Conservation (phyloP, 2,113 vertebrate species). For the Neopipo cinnamomea region DNA sequence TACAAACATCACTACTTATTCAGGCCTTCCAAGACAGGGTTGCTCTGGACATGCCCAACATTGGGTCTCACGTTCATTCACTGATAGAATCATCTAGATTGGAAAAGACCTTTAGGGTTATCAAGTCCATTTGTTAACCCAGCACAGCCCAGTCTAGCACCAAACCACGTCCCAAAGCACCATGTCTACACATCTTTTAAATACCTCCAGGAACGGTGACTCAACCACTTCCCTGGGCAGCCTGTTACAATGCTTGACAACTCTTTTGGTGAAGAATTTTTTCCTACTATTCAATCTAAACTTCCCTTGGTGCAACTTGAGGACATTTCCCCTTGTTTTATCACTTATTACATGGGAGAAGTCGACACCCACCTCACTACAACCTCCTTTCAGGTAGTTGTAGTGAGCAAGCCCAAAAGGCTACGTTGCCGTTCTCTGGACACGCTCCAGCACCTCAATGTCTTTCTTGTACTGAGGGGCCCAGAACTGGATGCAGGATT, state of each 20-base stretch:
- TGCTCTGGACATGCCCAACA: neutral
- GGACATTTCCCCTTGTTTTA: neutral
- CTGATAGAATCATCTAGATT: neutral
- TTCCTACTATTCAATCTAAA: neutral
- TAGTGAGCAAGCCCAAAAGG: neutral
- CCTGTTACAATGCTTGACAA: neutral
- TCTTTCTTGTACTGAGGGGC: neutral
- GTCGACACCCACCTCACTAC: neutral
- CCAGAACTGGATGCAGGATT: neutral
- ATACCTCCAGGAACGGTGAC: neutral
- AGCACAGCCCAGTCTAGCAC: neutral
- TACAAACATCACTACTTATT: neutral
- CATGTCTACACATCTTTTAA: neutral
- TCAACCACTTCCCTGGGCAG: neutral
- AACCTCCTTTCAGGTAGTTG: neutral
- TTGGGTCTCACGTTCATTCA: neutral
- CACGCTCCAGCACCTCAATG: neutral
- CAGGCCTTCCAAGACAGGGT: neutral
- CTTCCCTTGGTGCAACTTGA: neutral
- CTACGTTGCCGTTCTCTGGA: fast-evolving
- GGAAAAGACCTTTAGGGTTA: neutral
- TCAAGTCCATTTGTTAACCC: neutral
- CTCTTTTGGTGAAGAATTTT: neutral
- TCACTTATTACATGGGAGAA: neutral
- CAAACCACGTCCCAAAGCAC: neutral